Evolutionary conservation across 2,797 vertebrate species (phyloP), one percentile per base, ranked within the genome.

Genomic region (Chrosomus eos): DNA sequence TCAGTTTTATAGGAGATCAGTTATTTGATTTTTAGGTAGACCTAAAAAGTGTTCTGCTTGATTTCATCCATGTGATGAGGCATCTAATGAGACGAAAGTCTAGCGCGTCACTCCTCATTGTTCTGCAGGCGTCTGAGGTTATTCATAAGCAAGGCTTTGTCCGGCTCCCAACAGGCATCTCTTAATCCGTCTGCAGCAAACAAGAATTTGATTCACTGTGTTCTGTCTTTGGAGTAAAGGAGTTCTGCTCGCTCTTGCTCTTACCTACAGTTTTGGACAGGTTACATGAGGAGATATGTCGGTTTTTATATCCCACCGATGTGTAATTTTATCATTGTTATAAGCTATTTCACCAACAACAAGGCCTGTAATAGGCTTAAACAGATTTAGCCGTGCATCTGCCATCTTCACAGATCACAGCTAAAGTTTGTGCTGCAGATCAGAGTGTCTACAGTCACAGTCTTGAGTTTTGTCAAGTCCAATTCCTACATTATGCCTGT

Each of bases 51-150:
- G 80, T 72, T 86, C 80, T 84, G 74, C 79, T 88, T 84, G 85
- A 87, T 88, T 89, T 71, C 83, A 79, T 51, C 28, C 85, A 84
- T 88, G 85, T 88, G 85, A 87, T 84, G 82, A 80, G 71, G 82
- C 81, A 74, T 88, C 87, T 88, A 90, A 89, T 88, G 86, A 89
- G 85, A 84, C 74, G 55, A 36, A 55, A 16, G 88, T 85, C 84
- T 89, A 88, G 62, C 88, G 84, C 80, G 83, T 89, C 86, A 86
- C 84, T 85, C 76, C 77, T 82, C 86, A 89, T 89, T 91, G 88
- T 90, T 87, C 82, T 68, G 21, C n/a, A 74, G 86, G 86, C 87
- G 53, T 91, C 83, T 43, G 84, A 72, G 87, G 81, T 88, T 86
- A 87, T 86, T 85, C 81, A 74, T 87, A 84, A 81, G 80, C 67